Evolutionary conservation across 2,113 vertebrate genomes (phyloP), one percentile per base, ranked within the genome.

Genomic region (Lampris megalopsis): DNA sequence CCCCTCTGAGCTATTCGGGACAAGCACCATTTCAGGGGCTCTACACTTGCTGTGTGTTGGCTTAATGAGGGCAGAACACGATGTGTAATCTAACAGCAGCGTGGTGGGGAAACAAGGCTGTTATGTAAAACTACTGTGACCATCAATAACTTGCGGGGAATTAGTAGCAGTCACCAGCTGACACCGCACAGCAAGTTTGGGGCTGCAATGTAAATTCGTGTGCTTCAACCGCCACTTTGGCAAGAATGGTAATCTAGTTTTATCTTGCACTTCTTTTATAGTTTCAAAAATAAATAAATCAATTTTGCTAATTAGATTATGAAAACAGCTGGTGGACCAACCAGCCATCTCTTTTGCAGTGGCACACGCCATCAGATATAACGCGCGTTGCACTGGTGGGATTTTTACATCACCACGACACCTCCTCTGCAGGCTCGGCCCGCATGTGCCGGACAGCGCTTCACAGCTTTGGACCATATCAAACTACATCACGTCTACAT

Each of bases 1-100:
- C 43, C 43, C 43, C 68, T 6, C 42, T 60, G 41, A 66, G 64
- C 86, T 82, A 77, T 80, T 58, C 56, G 43, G 42, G 47, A 69
- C 62, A 68, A 79, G 63, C 70, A 73, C 68, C 49, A 10, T 68
- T 67, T 65, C 73, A 68, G 42, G 71, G 43, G 63, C 3, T 62
- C 42, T 57, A 47, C 24, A 24, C 24, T 24, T 24, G 24, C 24
- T 24, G 24, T 24, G 49, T 56, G 65, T 53, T 41, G 57, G 43
- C 50, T 63, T 58, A 52, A 45, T 45, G 47, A 69, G 59, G 75
- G 60, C 13, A 58, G 71, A 59, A 52, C 49, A 68, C 7, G 43
- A 2, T 45, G 43, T 45, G 7, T 45, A 45, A 45, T 73, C 62
- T 41, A 65, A 24, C 24, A 41, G 50, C 58, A 43, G 56, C 43